Conservation (phyloP, 2,113 vertebrate genomes). For the Nannobrachium achirus region DNA sequence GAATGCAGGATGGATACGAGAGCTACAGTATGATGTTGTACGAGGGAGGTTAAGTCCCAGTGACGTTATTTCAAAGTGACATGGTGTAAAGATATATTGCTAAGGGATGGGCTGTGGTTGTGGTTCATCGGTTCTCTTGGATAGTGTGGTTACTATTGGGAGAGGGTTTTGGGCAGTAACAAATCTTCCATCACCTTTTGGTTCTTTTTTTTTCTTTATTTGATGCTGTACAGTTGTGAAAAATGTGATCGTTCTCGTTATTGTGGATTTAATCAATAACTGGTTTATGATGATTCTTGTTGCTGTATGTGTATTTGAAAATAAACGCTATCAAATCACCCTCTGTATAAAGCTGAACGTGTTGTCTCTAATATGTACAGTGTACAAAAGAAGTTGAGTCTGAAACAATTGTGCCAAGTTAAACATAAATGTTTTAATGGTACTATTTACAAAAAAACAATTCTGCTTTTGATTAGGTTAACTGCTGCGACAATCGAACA, state of each 20-base stretch:
- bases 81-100: background rate
- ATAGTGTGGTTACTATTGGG: conserved; percentile 26
- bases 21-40: conserved; percentile 8
- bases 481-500: conserved; percentile 81
- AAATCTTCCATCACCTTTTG: conserved; percentile 65
- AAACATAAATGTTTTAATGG: conserved; percentile 86
- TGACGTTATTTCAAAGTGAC: background rate
- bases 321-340: conserved; percentile 89
- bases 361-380: background rate
- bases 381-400: conserved; percentile 82
- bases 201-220: conserved; percentile 62
- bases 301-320: conserved; percentile 99
- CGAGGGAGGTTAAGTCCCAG: conserved; percentile 2
- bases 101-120: background rate
- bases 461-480: conserved; percentile 79
- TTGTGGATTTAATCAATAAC: conserved; percentile 95
- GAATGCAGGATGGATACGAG: conserved; percentile 38
- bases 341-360: background rate
- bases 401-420: conserved; percentile 63
- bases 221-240: conserved; percentile 88
- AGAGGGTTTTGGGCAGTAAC: conserved; percentile 65
- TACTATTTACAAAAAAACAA: conserved; percentile 85
- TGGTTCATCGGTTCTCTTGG: conserved; percentile 36
- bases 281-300: conserved; percentile 91
- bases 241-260: conserved; percentile 92